These are phyloP conservation scores for Cyprinodon tularosa DNA, from an alignment of 2,113 vertebrate species.

Conservation along the genomic window DNA sequence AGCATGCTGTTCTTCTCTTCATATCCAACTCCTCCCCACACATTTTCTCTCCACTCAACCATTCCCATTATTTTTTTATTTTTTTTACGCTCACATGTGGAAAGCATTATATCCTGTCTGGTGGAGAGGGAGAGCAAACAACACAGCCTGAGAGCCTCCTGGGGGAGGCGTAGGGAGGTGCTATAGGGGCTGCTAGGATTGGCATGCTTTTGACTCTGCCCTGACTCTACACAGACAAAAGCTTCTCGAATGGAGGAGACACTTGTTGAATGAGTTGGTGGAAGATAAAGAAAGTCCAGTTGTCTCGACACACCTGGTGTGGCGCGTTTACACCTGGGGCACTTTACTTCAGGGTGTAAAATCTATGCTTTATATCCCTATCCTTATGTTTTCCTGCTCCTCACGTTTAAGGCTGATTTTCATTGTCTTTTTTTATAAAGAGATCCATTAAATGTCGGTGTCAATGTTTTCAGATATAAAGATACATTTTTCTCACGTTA, in stretches of 20 bases:
- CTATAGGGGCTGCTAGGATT: conserved; percentile 40
- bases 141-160: conserved; percentile 55
- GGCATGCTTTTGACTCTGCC: conserved; percentile 42
- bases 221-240: conserved; percentile 67
- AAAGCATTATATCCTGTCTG: conserved; percentile 84
- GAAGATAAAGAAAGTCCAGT: conserved; percentile 20
- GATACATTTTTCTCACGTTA: not conserved
- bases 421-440: not conserved
- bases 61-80: conserved; percentile 17
- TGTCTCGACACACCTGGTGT: not conserved
- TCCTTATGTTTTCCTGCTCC: not conserved
- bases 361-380: not conserved
- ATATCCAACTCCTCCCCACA: not conserved
- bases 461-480: not conserved
- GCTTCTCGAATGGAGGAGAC: conserved; percentile 25
- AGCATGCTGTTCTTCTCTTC: not conserved
- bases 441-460: not conserved
- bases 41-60: conserved; percentile 27
- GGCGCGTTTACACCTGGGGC: too few relatives aligned
- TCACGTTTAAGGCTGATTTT: not conserved
- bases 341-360: not conserved
- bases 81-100: conserved; percentile 76
- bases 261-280: conserved; percentile 13
- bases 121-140: conserved; percentile 77
- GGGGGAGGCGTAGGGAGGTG: conserved; percentile 40